phyloP scores from a whole-genome alignment of 2,888 invertebrate species.

The Sipunculus nudus region DNA sequence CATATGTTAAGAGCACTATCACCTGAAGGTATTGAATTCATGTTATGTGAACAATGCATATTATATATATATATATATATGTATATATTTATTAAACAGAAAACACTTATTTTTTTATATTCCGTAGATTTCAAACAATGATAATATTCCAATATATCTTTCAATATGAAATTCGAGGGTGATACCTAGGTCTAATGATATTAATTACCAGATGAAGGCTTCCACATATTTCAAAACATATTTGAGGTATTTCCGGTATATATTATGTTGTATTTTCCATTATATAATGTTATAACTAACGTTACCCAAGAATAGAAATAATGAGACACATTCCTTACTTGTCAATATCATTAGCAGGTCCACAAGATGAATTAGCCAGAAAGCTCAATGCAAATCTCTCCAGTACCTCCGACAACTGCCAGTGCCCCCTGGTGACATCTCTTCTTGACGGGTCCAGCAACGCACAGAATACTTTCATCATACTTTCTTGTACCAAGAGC shows the following conservation, averaged over 20 bases:
- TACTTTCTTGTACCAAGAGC: slow-evolving; percentile 38
- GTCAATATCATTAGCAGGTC: neutral
- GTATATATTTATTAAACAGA: neutral
- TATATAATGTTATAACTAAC: neutral
- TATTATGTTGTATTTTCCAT: no score
- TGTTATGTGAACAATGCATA: no score
- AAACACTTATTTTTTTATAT: neutral
- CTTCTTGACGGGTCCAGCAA: slow-evolving; percentile 49
- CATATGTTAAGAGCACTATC: no score
- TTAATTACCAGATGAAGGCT: no score
- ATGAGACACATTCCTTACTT: neutral
- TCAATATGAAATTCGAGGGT: no score
- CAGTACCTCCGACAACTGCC: slow-evolving; percentile 43
- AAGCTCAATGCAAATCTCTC: slow-evolving; percentile 55
- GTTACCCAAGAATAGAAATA: neutral
- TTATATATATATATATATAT: neutral
- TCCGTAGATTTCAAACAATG: neutral
- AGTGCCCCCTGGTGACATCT: slow-evolving; percentile 54
- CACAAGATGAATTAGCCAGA: slow-evolving; percentile 30
- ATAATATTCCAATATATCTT: neutral
- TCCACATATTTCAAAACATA: no score
- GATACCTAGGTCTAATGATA: no score
- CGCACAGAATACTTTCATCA: slow-evolving; percentile 51
- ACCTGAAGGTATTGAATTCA: no score
- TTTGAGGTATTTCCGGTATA: no score